Conservation (phyloP, 2,113 vertebrate species). For the Nothobranchius kuhntae region DNA sequence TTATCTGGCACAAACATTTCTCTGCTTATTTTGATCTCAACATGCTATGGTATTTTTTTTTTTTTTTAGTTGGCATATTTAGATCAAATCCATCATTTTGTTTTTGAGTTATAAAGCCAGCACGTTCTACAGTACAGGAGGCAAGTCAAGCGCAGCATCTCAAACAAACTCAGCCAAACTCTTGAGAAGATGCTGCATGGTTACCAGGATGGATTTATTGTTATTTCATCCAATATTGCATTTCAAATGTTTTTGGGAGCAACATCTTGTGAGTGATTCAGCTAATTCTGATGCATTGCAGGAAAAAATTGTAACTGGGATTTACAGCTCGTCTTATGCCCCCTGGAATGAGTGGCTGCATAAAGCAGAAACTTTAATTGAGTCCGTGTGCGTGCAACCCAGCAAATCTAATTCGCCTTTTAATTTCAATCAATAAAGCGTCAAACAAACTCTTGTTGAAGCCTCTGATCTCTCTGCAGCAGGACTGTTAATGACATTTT, state of each 20-base stretch:
- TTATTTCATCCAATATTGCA: too few species aligned
- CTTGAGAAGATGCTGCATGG: background rate
- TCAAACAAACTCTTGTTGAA: background rate
- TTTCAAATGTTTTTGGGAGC: too few species aligned
- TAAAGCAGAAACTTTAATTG: slow-evolving; percentile 44
- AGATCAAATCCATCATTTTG: slow-evolving; percentile 34
- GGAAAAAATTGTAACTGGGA: slow-evolving; percentile 24
- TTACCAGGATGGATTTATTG: slow-evolving; percentile 1
- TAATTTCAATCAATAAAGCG: slow-evolving; percentile 32
- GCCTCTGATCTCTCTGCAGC: slow-evolving; percentile 4
- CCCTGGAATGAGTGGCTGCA: slow-evolving; percentile 11
- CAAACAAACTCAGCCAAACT: background rate
- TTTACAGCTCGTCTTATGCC: slow-evolving; percentile 14
- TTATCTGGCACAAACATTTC: slow-evolving; percentile 51
- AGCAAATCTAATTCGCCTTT: slow-evolving; percentile 28
- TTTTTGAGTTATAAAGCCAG: slow-evolving; percentile 20
- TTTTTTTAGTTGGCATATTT: slow-evolving; percentile 39
- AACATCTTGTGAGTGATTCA: too few species aligned
- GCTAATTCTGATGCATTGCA: slow-evolving; percentile 10
- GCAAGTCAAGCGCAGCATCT: background rate
- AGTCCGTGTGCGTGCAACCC: background rate
- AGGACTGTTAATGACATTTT: slow-evolving; percentile 5
- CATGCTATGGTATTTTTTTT: slow-evolving; percentile 38
- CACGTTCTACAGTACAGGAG: background rate
- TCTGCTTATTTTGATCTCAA: slow-evolving; percentile 46